A percentile compares a stretch with the other conserved stretches of the same genome.
Evolutionary conservation across 37 sponge, comb jelly and placozoan species (phyloP).

Genomic region (Bolinopsis microptera): DNA sequence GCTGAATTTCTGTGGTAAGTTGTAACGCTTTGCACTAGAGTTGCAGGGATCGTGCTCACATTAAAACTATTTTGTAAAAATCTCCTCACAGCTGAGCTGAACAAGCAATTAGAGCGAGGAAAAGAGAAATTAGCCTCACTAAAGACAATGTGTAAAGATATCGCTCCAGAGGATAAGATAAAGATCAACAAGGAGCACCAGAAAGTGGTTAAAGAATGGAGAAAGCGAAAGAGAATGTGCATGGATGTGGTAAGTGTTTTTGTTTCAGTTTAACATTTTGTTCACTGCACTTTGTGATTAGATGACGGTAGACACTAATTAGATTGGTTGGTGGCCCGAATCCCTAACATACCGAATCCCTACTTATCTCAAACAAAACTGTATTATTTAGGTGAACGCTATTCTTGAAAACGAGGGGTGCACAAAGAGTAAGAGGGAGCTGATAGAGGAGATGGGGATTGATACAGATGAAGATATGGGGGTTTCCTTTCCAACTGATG

Average conservation of each 20-base stretch:
- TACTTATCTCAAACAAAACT: too few relatives aligned
- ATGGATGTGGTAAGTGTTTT: constrained; percentile 42
- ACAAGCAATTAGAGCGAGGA: constrained; percentile 6
- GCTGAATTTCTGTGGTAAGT: too few relatives aligned
- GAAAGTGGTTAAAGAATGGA: constrained; percentile 22
- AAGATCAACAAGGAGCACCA: constrained; percentile 44
- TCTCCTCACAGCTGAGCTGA: constrained; percentile 43
- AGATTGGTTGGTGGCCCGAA: background rate
- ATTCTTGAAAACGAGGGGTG: constrained; percentile 49
- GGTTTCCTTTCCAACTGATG: background rate
- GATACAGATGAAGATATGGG: constrained; percentile 53
- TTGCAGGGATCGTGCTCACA: too few relatives aligned
- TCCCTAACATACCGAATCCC: too few relatives aligned
- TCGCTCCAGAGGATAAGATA: background rate
- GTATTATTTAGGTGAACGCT: background rate
- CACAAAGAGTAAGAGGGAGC: constrained; percentile 29
- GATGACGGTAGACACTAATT: background rate
- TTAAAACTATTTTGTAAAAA: too few relatives aligned
- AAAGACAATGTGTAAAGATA: constrained; percentile 39
- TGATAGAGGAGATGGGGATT: constrained; percentile 55
- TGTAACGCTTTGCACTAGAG: too few relatives aligned
- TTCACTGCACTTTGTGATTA: background rate
- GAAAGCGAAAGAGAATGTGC: constrained; percentile 49
- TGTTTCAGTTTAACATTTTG: background rate
- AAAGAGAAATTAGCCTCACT: constrained; percentile 45